Percentiles rank a stretch among this genome's conserved stretches.
phyloP scores from a whole-genome alignment of 2,888 invertebrate species.

The Caenorhabditis sp. region DNA sequence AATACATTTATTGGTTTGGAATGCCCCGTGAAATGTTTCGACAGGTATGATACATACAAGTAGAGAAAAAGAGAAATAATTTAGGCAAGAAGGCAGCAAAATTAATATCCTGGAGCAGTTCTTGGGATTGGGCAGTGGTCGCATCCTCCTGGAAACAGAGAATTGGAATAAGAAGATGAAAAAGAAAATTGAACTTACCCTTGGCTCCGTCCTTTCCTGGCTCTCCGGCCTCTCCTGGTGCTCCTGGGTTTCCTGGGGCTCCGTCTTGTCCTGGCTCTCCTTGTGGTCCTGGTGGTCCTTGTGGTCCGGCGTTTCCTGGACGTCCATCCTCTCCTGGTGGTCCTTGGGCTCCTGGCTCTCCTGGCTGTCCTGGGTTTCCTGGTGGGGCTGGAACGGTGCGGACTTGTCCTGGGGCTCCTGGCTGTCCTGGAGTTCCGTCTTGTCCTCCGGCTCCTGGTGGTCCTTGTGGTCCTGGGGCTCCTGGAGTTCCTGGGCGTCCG shows the following conservation, averaged over 20 bases:
- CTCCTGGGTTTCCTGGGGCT: constrained; percentile 74
- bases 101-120: constrained; percentile 72
- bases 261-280: constrained; percentile 74
- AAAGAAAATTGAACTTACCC: constrained; percentile 23
- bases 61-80: constrained; percentile 48
- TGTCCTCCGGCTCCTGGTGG: constrained; percentile 76
- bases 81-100: constrained; percentile 31
- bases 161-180: not conserved
- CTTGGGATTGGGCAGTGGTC: constrained; percentile 75
- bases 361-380: constrained; percentile 77
- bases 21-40: constrained; percentile 48
- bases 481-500: constrained; percentile 77
- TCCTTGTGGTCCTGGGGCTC: constrained; percentile 79
- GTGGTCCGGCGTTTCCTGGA: constrained; percentile 72
- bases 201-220: constrained; percentile 73
- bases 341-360: constrained; percentile 76
- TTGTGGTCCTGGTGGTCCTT: constrained; percentile 75
- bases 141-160: constrained; percentile 67
- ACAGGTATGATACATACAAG: constrained; percentile 60
- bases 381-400: constrained; percentile 75
- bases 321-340: constrained; percentile 75
- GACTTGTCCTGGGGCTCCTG: constrained; percentile 76
- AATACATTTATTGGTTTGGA: constrained; percentile 36
- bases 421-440: constrained; percentile 77
- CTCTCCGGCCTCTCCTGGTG: constrained; percentile 74